Evolutionary conservation across 2,113 vertebrate species (phyloP), one percentile per base, ranked within the genome.

Genomic region (Microtus montanus): DNA sequence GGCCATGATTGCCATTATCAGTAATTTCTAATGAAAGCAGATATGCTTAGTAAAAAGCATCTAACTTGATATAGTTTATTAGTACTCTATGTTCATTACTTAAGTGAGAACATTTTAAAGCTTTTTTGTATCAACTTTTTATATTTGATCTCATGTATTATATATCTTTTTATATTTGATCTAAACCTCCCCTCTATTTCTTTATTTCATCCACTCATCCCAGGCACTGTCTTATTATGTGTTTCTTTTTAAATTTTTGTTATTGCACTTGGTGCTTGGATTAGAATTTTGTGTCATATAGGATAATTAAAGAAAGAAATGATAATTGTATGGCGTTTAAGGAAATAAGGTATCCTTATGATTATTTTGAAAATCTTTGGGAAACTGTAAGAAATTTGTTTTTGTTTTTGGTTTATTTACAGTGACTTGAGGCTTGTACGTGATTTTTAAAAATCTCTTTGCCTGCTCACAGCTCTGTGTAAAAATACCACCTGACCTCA

Each of bases 171-270:
- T 95, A 74, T 79, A 61, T 61, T 89, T 90, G 38, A 12, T n/a
- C 75, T 86, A 44, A 79, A 44, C 54, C 7, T 71, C 9, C 20
- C 54, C 87, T 35, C 58, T 26, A 1, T 90, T 87, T 77, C 8
- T 95, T 95, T 89, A 87, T 95, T 94, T 94, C 20, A 89, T 93
- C 33, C 70, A 79, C 10, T 92, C 17, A 82, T 74, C 63, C n/a
- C 8, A 94, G 74, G 35, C 79, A n/a, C 35, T 77, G 77, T 95
- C 92, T 93, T 33, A 88, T 88, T 96, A 73, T 92, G 38, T 90
- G 54, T 97, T 85, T 49, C 66, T 92, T 94, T 96, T 94, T 49
- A 4, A n/a, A 71, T 44, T 94, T 96, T 91, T 94, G 17, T 92
- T 91, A 49, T 94, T 96, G 64, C 79, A 44, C 73, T 92, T 94